phyloP scores from a whole-genome alignment of 2,797 vertebrate genomes.

The Gastrophryne carolinensis region DNA sequence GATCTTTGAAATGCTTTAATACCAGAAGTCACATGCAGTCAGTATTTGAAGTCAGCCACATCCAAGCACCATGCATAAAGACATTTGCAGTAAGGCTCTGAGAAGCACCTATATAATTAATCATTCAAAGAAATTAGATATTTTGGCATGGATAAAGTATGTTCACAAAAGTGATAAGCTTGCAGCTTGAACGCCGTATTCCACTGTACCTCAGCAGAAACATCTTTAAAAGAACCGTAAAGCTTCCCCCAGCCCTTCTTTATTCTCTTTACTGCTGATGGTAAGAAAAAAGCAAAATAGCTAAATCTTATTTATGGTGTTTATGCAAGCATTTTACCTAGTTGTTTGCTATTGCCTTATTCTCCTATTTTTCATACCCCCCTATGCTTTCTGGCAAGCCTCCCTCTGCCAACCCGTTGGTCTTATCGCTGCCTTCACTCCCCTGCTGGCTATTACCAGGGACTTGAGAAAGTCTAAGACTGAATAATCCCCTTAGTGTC shows the following conservation, averaged over 20 bases:
- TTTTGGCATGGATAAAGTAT: constrained; percentile 44
- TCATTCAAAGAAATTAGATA: constrained; percentile 41
- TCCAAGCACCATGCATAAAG: not conserved
- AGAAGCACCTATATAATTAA: constrained; percentile 44
- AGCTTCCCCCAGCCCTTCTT: constrained; percentile 57
- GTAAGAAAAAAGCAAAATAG: constrained; percentile 78
- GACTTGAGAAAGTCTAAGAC: constrained; percentile 86
- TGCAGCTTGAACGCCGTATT: constrained; percentile 46
- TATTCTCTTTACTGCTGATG: constrained; percentile 80
- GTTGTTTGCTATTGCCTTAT: constrained; percentile 72
- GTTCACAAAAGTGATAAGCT: constrained; percentile 48
- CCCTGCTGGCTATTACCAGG: constrained; percentile 84
- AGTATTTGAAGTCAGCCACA: constrained; percentile 9
- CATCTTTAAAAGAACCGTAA: constrained; percentile 47
- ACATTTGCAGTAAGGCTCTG: constrained; percentile 8
- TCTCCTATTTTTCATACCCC: constrained; percentile 64
- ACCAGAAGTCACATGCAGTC: no score
- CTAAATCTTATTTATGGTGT: constrained; percentile 86
- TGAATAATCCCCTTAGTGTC: constrained; percentile 98
- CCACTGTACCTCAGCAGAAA: constrained; percentile 51
- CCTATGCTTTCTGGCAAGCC: constrained; percentile 65
- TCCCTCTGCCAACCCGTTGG: constrained; percentile 74
- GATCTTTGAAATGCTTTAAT: no score
- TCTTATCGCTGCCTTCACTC: constrained; percentile 80
- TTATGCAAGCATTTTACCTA: constrained; percentile 84